Base-by-base conservation (phyloP, 2,888 invertebrate genomes). In the Graphium colonna region DNA sequence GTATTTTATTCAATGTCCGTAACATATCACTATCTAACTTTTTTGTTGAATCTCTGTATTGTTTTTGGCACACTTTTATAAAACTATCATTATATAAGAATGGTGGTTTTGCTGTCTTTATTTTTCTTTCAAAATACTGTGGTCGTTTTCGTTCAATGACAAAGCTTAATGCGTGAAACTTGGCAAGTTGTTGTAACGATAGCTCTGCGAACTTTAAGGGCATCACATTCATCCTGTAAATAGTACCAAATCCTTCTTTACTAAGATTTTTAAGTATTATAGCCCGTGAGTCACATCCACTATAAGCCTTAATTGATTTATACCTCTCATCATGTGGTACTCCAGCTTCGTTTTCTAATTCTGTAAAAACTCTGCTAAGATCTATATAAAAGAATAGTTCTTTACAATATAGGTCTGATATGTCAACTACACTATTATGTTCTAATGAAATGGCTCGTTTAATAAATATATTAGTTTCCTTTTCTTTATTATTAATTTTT, bases 201-300 rank as follows among this genome's bases (percentile, higher is more conserved):
- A 61, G n/a, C n/a, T n/a, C n/a, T n/a, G n/a, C n/a, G n/a, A n/a
- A n/a, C n/a, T n/a, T n/a, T n/a, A n/a, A n/a, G n/a, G n/a, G n/a
- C n/a, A n/a, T n/a, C n/a, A 62, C 51, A 13, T 69, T 62, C 50
- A 64, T 60, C 52, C 69, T 63, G 21, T 62, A 33, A 0, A 56
- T 18, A 0, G 68, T 67, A 12, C 50, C 61, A 43, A 61, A 78
- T 1, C 73, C 74, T 44, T 67, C 68, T 67, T 39, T 67, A 1
- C 61, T 41, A 8, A 79, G 42, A 57, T 82, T 75, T 56, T 80
- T 76, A 31, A 81, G 60, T 36, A 80, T 68, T 1, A 81, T 71
- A 1, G 69, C 65, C 49, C 74, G 63, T 4, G 57, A 45, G 45
- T 65, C 65, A 8, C 65, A 65, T 56, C 71, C 71, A 7, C 64